Percentiles rank a stretch among this genome's conserved stretches.
Conservation (phyloP, 2,797 vertebrate genomes). For the Anguilla megastoma region DNA sequence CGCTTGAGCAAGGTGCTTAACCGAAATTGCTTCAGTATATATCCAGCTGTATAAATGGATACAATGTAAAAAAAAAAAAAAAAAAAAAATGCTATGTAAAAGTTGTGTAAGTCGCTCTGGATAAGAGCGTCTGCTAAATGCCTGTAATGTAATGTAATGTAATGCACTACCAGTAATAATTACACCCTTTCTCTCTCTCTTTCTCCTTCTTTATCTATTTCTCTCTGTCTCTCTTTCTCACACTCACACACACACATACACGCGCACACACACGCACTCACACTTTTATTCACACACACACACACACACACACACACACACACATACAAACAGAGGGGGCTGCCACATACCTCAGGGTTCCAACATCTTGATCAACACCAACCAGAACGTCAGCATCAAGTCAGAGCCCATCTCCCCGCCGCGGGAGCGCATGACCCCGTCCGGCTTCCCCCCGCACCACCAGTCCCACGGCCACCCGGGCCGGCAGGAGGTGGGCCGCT, state of each 20-base stretch:
- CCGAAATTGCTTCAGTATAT: no score
- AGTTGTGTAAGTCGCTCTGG: no score
- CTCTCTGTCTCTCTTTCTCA: not conserved
- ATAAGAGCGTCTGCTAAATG: no score
- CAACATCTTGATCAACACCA: slow-evolving; percentile 92
- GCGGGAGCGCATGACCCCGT: slow-evolving; percentile 88
- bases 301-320: not conserved
- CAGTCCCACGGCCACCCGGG: slow-evolving; percentile 64
- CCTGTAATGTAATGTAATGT: no score
- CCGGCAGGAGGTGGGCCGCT: slow-evolving; percentile 92
- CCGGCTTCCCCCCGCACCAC: slow-evolving; percentile 78
- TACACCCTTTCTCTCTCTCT: no score
- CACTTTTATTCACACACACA: not conserved
- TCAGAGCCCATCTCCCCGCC: slow-evolving; percentile 97
- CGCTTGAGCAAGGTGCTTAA: no score
- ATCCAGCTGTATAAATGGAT: no score
- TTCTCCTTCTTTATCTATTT: not conserved
- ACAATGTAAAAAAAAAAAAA: no score
- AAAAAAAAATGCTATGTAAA: no score
- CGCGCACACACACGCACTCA: not conserved
- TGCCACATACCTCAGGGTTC: slow-evolving; percentile 97
- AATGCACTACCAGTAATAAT: no score
- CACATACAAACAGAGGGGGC: slow-evolving; percentile 77
- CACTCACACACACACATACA: not conserved
- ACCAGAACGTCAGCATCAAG: slow-evolving; percentile 96